Base-by-base conservation (phyloP, 2,113 vertebrate species). In the Lipophrys pholis region DNA sequence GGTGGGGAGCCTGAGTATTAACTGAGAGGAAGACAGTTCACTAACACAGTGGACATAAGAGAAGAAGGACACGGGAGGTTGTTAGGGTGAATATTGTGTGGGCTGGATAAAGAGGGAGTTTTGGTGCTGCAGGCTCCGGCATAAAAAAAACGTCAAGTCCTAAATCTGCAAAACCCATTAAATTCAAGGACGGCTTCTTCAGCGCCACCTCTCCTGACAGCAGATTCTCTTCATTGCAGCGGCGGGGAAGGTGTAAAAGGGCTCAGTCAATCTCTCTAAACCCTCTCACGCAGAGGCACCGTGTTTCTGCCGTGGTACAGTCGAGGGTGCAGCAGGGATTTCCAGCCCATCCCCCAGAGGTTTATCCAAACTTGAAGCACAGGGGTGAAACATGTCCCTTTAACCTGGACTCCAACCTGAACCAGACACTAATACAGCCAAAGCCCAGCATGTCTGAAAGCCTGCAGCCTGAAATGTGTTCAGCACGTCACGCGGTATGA, bases 81-180 rank as follows among this genome's bases (percentile, higher is more conserved):
- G 7, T n/a, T 14, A 54, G 42, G 45, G 7, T 21, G 14, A 40
- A 59, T 51, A n/a, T 36, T 45, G 15, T 38, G 53, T 38, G 45
- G 12, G 16, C 42, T 58, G 35, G 39, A 71, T 51, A 45, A n/a
- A 11, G 30, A 62, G 68, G 58, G 21, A 30, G 21, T 53, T 10
- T 57, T 30, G 10, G 55, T 49, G 70, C 40, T 71, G 55, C 52
- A 49, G 52, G 53, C 17, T 72, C 62, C 62, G 48, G 63, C 53
- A 69, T 73, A 53, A 84, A 76, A 89, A 87, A 89, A 86, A 80
- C 5, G 6, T 57, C 57, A 81, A 64, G 62, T 62, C 53, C 76
- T 49, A 36, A 71, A 78, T 84, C 91, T 92, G 91, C 76, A 85
- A 90, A 92, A 92, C 16, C 64, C 87, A 92, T 93, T 88, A 91